These are phyloP conservation scores for Zaprionus kolodkinae DNA, from an alignment of 1,140 invertebrate genomes.

Conservation along the genomic window DNA sequence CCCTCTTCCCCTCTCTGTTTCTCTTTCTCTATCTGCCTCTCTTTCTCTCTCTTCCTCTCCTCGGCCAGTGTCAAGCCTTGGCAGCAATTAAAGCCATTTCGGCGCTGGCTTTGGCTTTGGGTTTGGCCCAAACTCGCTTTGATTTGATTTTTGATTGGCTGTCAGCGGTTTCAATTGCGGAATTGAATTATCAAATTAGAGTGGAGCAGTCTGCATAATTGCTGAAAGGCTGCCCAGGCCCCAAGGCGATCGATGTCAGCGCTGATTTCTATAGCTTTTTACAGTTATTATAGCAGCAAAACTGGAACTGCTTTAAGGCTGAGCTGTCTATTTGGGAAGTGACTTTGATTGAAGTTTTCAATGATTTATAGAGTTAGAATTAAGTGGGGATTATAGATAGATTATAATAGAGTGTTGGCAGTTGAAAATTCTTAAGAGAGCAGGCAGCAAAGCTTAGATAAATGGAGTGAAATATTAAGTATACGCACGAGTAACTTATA, in stretches of 20 bases:
- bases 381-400: too few species aligned
- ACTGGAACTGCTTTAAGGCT: background rate
- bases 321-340: background rate
- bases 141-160: constrained; percentile 78
- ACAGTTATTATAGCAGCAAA: background rate
- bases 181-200: constrained; percentile 80
- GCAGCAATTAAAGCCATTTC: constrained; percentile 75
- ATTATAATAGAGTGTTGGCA: too few species aligned
- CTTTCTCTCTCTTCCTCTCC: constrained; percentile 15
- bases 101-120: constrained; percentile 30
- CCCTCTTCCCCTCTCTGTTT: constrained; percentile 13
- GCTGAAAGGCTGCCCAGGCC: background rate
- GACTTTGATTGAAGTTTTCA: background rate
- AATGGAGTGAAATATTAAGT: too few species aligned
- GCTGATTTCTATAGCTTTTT: constrained; percentile 3
- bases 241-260: background rate
- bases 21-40: background rate
- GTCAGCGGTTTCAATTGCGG: constrained; percentile 64
- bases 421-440: too few species aligned
- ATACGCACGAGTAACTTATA: too few species aligned
- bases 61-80: constrained; percentile 70
- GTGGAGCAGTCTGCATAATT: background rate
- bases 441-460: too few species aligned
- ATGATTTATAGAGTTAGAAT: background rate
- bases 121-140: constrained; percentile 42